Conservation (phyloP, 1,140 invertebrate species). For the Drosophila subpulchrella region DNA sequence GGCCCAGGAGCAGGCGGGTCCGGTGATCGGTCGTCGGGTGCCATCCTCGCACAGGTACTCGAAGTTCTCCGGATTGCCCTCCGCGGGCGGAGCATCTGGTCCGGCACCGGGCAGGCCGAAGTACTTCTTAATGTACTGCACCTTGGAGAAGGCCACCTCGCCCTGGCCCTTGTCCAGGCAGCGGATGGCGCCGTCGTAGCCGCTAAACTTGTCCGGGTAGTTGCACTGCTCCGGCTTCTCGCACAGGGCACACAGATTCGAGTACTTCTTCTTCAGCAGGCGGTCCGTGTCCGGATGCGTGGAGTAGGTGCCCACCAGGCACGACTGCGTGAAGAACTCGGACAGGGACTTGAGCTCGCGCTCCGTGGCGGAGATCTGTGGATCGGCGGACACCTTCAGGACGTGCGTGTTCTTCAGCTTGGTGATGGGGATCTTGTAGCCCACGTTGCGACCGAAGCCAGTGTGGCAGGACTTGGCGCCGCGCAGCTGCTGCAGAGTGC, state of each 20-base stretch:
- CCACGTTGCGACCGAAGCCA: constrained; percentile 91
- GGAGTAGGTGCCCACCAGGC: constrained; percentile 92
- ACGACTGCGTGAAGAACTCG: constrained; percentile 90
- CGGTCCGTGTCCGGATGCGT: constrained; percentile 89
- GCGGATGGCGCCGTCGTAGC: constrained; percentile 92
- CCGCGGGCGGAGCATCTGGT: constrained; percentile 32
- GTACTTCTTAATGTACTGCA: constrained; percentile 91
- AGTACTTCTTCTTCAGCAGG: constrained; percentile 89
- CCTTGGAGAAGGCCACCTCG: constrained; percentile 93
- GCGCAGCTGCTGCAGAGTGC: constrained; percentile 87
- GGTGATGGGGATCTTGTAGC: constrained; percentile 91
- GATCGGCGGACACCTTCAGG: constrained; percentile 88
- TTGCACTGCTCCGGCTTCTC: constrained; percentile 90
- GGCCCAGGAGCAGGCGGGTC: constrained; percentile 91
- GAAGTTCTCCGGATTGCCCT: constrained; percentile 87
- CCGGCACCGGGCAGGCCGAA: constrained; percentile 86
- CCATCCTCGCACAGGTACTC: constrained; percentile 94
- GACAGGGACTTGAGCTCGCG: constrained; percentile 90
- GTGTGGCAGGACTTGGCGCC: constrained; percentile 92
- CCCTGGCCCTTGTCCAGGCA: constrained; percentile 92
- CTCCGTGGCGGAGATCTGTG: constrained; percentile 89
- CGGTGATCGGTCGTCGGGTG: constrained; percentile 87
- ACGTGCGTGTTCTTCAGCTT: constrained; percentile 89
- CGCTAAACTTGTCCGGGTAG: constrained; percentile 92
- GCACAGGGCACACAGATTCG: constrained; percentile 90